Conservation (phyloP, 2,888 invertebrate genomes). For the Ryuthela nishihirai region DNA sequence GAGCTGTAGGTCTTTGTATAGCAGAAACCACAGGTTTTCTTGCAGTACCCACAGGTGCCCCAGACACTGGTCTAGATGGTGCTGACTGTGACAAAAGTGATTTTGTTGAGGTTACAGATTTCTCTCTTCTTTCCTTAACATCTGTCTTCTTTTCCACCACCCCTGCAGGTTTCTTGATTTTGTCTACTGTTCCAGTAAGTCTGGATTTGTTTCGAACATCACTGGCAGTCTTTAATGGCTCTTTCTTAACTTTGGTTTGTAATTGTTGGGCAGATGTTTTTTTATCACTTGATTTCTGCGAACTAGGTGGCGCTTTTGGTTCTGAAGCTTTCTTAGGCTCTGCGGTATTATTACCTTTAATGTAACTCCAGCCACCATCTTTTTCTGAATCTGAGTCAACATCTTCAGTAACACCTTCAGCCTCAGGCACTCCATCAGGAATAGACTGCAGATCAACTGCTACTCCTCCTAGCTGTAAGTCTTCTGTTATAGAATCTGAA, state of each 20-base stretch:
- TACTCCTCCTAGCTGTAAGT: constrained; percentile 12
- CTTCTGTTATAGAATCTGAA: constrained; percentile 6
- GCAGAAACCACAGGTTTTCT: too few species aligned
- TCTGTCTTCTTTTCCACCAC: constrained; percentile 18
- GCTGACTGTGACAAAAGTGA: too few species aligned
- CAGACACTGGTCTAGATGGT: too few species aligned
- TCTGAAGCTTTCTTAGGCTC: constrained; percentile 5
- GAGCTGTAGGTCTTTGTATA: too few species aligned
- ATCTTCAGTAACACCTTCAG: constrained; percentile 40
- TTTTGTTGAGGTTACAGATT: too few species aligned
- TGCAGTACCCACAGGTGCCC: too few species aligned
- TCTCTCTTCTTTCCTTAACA: constrained; percentile 27
- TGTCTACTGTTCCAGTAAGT: constrained; percentile 1
- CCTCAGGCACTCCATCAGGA: constrained; percentile 38
- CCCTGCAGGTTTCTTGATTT: constrained; percentile 9
- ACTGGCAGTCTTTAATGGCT: constrained; percentile 7
- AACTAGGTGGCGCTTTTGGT: background rate
- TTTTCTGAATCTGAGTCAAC: constrained; percentile 38
- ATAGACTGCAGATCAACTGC: constrained; percentile 27
- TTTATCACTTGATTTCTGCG: background rate
- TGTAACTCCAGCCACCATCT: constrained; percentile 38
- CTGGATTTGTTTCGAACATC: constrained; percentile 19
- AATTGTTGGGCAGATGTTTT: background rate
- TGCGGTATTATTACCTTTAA: constrained; percentile 17
- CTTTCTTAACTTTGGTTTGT: constrained; percentile 14